These are phyloP conservation scores for Lamprotornis superbus DNA, from an alignment of 2,113 vertebrate genomes.

Conservation along the genomic window DNA sequence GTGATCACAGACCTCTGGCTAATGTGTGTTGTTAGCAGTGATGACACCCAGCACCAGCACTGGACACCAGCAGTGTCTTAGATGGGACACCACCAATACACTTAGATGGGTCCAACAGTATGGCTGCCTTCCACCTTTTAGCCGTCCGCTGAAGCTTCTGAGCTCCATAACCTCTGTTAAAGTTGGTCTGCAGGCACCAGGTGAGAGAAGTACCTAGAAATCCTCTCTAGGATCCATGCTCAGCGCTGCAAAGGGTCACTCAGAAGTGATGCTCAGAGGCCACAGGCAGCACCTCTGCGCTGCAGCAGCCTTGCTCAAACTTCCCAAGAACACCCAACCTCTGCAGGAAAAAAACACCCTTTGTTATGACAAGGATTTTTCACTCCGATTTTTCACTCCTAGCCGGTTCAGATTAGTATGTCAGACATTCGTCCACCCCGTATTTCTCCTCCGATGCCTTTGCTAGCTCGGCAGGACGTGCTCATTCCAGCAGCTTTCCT, in stretches of 20 bases:
- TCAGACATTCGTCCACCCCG: background rate
- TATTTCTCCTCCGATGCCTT: background rate
- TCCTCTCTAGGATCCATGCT: background rate
- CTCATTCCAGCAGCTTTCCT: background rate
- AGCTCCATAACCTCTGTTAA: background rate
- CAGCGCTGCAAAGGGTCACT: background rate
- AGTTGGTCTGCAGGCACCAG: too few relatives aligned
- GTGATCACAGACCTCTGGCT: background rate
- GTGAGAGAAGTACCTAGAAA: background rate
- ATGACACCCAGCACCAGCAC: background rate
- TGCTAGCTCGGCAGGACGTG: fast-evolving
- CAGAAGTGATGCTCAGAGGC: background rate
- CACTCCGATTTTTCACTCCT: background rate
- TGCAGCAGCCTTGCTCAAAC: background rate
- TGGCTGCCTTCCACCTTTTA: background rate
- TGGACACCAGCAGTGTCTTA: too few relatives aligned
- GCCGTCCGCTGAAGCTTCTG: background rate
- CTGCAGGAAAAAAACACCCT: too few relatives aligned
- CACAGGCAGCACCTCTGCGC: too few relatives aligned
- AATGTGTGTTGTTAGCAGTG: fast-evolving
- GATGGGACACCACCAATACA: too few relatives aligned
- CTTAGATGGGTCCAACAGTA: fast-evolving
- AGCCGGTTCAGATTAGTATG: background rate
- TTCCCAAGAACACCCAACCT: fast-evolving
- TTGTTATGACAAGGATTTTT: too few relatives aligned